Base-by-base conservation (phyloP, 2,888 invertebrate genomes). In the Drosophila falleni region DNA sequence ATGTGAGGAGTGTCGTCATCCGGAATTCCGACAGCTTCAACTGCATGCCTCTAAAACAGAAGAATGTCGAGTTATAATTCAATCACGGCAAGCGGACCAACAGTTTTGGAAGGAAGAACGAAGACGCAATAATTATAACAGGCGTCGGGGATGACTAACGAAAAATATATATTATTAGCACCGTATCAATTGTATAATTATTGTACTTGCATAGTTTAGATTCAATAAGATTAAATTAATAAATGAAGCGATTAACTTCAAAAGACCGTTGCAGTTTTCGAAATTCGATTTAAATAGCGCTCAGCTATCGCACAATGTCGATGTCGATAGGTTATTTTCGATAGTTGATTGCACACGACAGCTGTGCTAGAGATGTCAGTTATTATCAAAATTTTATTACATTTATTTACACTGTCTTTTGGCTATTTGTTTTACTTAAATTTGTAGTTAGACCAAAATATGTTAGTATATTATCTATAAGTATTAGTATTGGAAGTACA, bases 1-100 rank as follows among this genome's bases (percentile, higher is more conserved):
- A 11, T 91, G 91, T 54, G 78, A 90, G 53, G 62, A 62, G 35
- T 91, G 91, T 16, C 86, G 80, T 0, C 69, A 56, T 6, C 72
- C 80, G 0, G 71, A 75, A 3, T 71, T 73, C 26, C 56, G 53
- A 10, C 54, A 67, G 5, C 19, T 84, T 1, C 71, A 73, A 55
- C 72, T 31, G 16, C 55, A 58, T 42, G 76, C 55, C 1, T 44
- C 65, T 2, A 46, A 50, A n/a, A 71, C 78, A 9, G 67, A 46
- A 2, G 76, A 78, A 46, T 87, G 87, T 29, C 62, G 67, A 37
- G 29, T 31, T 3, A 53, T 83, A 23, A 46, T 77, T 15, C 35
- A 44, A 0, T 31, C 67, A 4, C 66, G 58, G 39, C 41, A 47
- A 23, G 70, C 71, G 8, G 64, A 71, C 11, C 51, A 75, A 29